phyloP scores from a whole-genome alignment of 2,113 vertebrate genomes.

The Rutilus rutilus region DNA sequence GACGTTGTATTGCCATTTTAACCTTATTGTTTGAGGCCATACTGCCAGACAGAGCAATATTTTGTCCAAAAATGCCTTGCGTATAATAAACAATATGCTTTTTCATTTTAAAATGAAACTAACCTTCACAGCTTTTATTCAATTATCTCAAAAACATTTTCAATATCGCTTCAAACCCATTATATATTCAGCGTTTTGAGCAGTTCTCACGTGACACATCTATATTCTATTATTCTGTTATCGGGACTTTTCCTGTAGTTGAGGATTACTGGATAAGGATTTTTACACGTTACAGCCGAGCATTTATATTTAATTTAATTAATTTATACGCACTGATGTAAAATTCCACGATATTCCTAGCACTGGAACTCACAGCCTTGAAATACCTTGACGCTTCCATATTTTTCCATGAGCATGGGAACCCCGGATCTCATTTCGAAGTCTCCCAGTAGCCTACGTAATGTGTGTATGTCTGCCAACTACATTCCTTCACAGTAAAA shows the following conservation, averaged over 20 bases:
- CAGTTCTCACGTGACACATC: neutral
- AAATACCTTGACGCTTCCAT: neutral
- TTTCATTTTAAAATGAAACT: too few relatives aligned
- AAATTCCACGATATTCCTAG: neutral
- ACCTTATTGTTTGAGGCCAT: neutral
- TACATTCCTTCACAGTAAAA: neutral
- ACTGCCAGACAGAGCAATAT: neutral
- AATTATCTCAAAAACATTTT: neutral
- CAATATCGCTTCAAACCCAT: neutral
- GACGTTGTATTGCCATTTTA: neutral
- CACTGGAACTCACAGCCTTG: neutral
- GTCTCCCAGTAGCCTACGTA: neutral
- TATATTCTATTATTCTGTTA: neutral
- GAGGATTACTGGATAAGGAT: neutral
- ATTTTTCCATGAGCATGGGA: neutral
- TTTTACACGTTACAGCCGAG: neutral
- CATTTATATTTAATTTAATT: neutral
- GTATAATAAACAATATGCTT: neutral
- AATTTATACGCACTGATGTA: neutral
- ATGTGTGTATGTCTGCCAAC: neutral
- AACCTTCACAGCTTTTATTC: neutral
- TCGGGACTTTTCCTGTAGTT: neutral
- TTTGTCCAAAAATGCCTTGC: neutral
- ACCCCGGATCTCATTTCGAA: neutral
- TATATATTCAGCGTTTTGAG: neutral